Conservation (phyloP, 2,888 invertebrate genomes). For the Tachina fera region DNA sequence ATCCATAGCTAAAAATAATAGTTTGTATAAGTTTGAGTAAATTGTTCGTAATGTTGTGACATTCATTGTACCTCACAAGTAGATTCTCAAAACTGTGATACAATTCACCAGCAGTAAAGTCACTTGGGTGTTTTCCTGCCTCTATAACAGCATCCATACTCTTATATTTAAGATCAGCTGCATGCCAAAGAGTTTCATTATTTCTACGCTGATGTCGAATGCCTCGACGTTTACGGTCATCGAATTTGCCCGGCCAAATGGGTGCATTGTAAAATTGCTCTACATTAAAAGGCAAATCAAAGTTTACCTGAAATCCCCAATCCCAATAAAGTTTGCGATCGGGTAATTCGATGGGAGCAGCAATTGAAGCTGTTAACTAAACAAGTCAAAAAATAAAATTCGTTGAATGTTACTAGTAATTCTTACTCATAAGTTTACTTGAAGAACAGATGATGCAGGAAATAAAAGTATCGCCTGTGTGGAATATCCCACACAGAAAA, state of each 20-base stretch:
- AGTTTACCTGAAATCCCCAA: slow-evolving; percentile 81
- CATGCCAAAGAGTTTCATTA: slow-evolving; percentile 30
- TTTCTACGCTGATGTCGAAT: slow-evolving; percentile 19
- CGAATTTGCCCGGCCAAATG: slow-evolving; percentile 78
- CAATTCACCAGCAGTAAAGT: slow-evolving; percentile 81
- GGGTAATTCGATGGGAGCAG: slow-evolving; percentile 77
- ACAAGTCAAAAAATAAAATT: background rate
- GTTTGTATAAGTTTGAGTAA: background rate
- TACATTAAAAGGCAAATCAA: slow-evolving; percentile 77
- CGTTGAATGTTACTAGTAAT: background rate
- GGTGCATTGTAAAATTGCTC: slow-evolving; percentile 78
- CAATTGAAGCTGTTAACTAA: slow-evolving; percentile 79
- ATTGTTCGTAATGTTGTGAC: background rate
- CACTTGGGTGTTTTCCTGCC: slow-evolving; percentile 76
- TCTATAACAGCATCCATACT: background rate
- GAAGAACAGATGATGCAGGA: slow-evolving; percentile 73
- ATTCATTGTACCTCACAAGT: slow-evolving; percentile 69
- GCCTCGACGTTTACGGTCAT: slow-evolving; percentile 54
- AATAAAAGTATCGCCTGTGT: slow-evolving; percentile 61
- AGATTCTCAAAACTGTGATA: slow-evolving; percentile 79
- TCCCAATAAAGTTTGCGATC: slow-evolving; percentile 80
- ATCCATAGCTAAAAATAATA: slow-evolving; percentile 84
- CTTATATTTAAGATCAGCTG: slow-evolving; percentile 26
- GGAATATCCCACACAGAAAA: background rate
- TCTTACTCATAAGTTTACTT: slow-evolving; percentile 56